These are phyloP conservation scores for Spea multiplicata DNA, from an alignment of 2,113 vertebrate genomes.

Conservation along the genomic window DNA sequence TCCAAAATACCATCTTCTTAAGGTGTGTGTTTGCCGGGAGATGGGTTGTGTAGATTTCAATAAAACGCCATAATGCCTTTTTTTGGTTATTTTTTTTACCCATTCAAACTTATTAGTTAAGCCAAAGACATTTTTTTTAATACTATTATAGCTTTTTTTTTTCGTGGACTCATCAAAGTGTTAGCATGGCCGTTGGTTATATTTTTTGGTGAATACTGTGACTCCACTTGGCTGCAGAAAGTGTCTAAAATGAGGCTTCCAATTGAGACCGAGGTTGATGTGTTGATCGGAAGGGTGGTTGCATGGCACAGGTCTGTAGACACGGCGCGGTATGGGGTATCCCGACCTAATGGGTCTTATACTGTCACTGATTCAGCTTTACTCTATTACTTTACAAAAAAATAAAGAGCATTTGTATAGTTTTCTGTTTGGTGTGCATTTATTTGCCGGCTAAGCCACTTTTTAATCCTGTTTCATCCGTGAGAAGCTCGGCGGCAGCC, in stretches of 20 bases:
- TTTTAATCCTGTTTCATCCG: no score
- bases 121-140: slow-evolving; percentile 17
- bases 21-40: background rate
- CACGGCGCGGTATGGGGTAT: no score
- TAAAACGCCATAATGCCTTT: slow-evolving; percentile 36
- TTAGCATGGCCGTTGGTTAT: background rate
- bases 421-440: background rate
- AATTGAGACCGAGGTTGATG: no score
- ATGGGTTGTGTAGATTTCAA: background rate
- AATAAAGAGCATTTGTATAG: slow-evolving; percentile 38
- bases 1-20: background rate
- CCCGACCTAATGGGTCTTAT: background rate
- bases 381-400: slow-evolving; percentile 19
- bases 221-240: background rate
- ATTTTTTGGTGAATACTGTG: background rate
- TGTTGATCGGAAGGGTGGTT: no score
- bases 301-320: no score
- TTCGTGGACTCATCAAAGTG: background rate
- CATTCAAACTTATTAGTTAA: slow-evolving; percentile 20
- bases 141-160: background rate
- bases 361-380: background rate
- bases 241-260: background rate
- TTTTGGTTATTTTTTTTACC: background rate
- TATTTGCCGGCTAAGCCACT: no score
- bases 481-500: no score